phyloP scores from a whole-genome alignment of 2,888 invertebrate species.

The Platycnemis pennipes region DNA sequence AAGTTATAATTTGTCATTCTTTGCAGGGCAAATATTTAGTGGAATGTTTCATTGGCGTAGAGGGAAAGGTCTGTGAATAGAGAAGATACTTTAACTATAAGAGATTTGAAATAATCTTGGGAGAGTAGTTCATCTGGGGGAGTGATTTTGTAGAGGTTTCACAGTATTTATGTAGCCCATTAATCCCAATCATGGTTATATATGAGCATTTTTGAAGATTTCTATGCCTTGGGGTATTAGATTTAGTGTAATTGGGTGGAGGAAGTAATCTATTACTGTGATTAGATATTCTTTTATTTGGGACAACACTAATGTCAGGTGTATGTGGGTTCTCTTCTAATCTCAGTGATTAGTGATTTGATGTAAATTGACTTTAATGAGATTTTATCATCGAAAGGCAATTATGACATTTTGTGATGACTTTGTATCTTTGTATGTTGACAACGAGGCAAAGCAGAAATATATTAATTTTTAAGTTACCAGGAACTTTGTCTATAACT shows the following conservation, averaged over 20 bases:
- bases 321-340: neutral
- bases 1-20: too few relatives aligned
- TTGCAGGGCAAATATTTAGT: too few relatives aligned
- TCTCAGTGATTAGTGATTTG: neutral
- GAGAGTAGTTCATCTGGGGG: neutral
- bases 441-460: neutral
- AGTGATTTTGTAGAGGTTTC: neutral
- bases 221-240: constrained; percentile 45
- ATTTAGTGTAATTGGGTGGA: neutral
- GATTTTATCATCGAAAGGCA: neutral
- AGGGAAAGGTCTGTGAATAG: neutral
- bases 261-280: constrained; percentile 46
- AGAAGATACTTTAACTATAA: neutral
- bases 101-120: neutral
- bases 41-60: too few relatives aligned
- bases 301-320: neutral
- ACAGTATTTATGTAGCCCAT: neutral
- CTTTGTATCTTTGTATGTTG: neutral
- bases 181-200: neutral
- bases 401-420: neutral
- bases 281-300: constrained; percentile 39
- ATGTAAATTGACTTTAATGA: neutral
- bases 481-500: neutral
- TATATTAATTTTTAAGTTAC: constrained; percentile 42
- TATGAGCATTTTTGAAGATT: constrained; percentile 8